Percentiles rank a stretch among this genome's conserved stretches.
Conservation (phyloP, 2,113 vertebrate genomes). For the Rafetus swinhoei region DNA sequence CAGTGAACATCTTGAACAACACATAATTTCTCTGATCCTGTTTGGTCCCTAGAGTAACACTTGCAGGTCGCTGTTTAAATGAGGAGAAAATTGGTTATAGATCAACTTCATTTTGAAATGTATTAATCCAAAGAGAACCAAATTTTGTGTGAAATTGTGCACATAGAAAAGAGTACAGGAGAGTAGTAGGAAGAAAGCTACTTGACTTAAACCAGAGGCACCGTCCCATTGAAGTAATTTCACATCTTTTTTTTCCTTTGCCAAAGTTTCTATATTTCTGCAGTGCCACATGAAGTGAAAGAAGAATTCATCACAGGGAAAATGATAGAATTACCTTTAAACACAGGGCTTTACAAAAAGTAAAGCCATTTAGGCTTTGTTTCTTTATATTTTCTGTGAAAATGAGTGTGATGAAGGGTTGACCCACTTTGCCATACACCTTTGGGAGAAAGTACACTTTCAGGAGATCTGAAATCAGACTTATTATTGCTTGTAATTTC, state of each 20-base stretch:
- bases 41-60: slow-evolving; percentile 61
- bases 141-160: slow-evolving; percentile 44
- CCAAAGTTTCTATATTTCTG: background rate
- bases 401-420: background rate
- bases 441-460: background rate
- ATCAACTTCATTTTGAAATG: slow-evolving; percentile 75
- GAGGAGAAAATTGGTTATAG: slow-evolving; percentile 77
- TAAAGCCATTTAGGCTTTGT: background rate
- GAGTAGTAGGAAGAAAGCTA: background rate
- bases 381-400: background rate
- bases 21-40: slow-evolving; percentile 46
- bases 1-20: slow-evolving; percentile 31
- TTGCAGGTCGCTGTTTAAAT: slow-evolving; percentile 66
- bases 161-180: background rate
- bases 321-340: background rate
- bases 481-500: background rate
- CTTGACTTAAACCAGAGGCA: background rate
- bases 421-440: background rate
- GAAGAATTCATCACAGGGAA: background rate
- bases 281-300: background rate
- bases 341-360: background rate
- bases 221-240: background rate
- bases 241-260: background rate
- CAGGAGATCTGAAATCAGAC: background rate
- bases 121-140: slow-evolving; percentile 69